Conservation (phyloP, 2,888 invertebrate species). For the Gastracanthus pulcherrimus region DNA sequence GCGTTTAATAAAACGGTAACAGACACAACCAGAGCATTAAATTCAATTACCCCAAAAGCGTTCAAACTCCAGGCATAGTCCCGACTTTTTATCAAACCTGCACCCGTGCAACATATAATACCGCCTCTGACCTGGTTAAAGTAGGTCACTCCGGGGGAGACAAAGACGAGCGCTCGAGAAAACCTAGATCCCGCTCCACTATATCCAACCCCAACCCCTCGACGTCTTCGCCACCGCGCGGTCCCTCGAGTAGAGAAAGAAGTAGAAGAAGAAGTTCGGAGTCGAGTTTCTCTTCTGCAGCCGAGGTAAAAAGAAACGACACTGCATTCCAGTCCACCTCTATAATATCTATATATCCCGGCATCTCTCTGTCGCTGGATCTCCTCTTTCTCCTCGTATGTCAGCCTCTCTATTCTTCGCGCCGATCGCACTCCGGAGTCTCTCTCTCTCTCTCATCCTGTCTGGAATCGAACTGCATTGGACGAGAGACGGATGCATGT, state of each 20-base stretch:
- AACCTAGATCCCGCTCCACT: too few species aligned
- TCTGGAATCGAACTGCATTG: slow-evolving; percentile 16
- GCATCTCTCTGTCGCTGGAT: too few species aligned
- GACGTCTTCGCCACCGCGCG: neutral
- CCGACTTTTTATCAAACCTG: neutral
- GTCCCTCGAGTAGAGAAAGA: neutral
- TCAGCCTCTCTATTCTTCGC: neutral
- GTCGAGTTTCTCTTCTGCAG: neutral
- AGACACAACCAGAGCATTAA: neutral
- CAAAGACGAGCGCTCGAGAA: too few species aligned
- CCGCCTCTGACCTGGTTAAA: neutral
- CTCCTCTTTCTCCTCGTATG: neutral
- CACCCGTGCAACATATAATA: neutral
- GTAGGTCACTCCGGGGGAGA: neutral
- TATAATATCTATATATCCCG: neutral
- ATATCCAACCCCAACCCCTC: neutral
- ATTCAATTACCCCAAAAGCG: neutral
- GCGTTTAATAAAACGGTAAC: neutral
- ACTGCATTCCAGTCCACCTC: neutral
- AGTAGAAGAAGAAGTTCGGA: neutral
- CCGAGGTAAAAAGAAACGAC: neutral
- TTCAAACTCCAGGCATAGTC: neutral
- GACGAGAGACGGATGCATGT: neutral
- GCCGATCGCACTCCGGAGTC: neutral
- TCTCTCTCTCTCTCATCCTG: neutral